Base-by-base conservation (phyloP, 1,140 invertebrate genomes). In the Zelostemma sp. region DNA sequence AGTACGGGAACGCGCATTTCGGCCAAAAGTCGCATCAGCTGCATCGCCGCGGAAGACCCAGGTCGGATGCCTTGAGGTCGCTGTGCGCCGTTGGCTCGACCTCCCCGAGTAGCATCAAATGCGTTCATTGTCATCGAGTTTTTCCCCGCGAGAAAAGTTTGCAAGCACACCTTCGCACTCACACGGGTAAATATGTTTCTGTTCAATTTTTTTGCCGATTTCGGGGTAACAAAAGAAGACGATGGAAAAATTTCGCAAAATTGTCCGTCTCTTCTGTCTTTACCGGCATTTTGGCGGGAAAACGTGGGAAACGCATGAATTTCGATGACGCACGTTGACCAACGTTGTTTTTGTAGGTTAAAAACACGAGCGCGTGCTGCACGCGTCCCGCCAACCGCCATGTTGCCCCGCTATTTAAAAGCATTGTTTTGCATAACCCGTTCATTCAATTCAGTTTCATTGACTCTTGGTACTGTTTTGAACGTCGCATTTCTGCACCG, bases 141-240 rank as follows among this genome's bases (percentile, higher is more conserved):
- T 95, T 95, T 79, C 93, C 93, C 5, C 81, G 93, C 65, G 92
- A 93, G 77, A 95, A 95, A 82, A 93, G 91, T 11, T 83, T 94
- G 0, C 91, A 93, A 80, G 93, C 93, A n/a, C 93, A 94, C 79
- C 79, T 93, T 19, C 86, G 93, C 68, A 94, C 92, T 1, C 93
- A 94, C 73, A 94, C 93, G 77, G 93, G 92, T 92, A 83, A 75
- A 72, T 57, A n/a, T 17, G 17, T 25, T 12, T 45, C 16, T 45
- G 3, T 38, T 11, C 45, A n/a, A 6, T 2, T 21, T 25, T 25
- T 25, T 25, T 25, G 3, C 21, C 3, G 21, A 25, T 25, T 25
- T 25, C 8, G 3, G 21, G 3, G 21, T 25, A n/a, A n/a, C n/a
- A n/a, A n/a, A n/a, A n/a, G n/a, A n/a, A n/a, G n/a, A n/a, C n/a